Conservation (phyloP, 2,888 invertebrate species). For the Omphaloscelis lunosa region DNA sequence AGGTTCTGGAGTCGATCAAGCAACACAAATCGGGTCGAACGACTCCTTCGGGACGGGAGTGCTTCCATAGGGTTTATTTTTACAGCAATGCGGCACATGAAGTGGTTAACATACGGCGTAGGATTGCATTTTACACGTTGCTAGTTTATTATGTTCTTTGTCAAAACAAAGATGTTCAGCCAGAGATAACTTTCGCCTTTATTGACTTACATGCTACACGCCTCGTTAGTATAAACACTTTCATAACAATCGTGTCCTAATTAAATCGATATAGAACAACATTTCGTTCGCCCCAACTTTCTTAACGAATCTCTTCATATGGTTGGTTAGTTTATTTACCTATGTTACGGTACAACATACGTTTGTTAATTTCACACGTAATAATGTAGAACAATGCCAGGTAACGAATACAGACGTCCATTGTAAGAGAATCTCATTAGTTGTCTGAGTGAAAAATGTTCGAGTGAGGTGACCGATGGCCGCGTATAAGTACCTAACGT, state of each 20-base stretch:
- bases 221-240: neutral
- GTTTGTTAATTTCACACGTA: slow-evolving; percentile 69
- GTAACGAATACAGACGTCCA: slow-evolving; percentile 74
- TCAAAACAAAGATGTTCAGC: slow-evolving; percentile 17
- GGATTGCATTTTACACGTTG: slow-evolving; percentile 31
- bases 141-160: slow-evolving; percentile 22
- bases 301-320: slow-evolving; percentile 24
- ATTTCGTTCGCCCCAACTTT: slow-evolving; percentile 28
- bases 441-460: slow-evolving; percentile 74
- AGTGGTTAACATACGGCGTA: slow-evolving; percentile 60
- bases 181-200: slow-evolving; percentile 19
- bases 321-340: slow-evolving; percentile 21
- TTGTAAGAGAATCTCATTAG: slow-evolving; percentile 76
- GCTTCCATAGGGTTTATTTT: slow-evolving; percentile 79
- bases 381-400: slow-evolving; percentile 71
- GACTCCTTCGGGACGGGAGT: slow-evolving; percentile 68
- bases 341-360: slow-evolving; percentile 42
- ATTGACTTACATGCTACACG: slow-evolving; percentile 18
- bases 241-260: slow-evolving; percentile 40
- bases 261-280: slow-evolving; percentile 22
- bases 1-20: slow-evolving; percentile 85
- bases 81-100: slow-evolving; percentile 81
- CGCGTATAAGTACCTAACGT: slow-evolving; percentile 72
- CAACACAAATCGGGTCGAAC: slow-evolving; percentile 78
- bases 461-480: slow-evolving; percentile 74